A percentile compares a stretch with the other conserved stretches of the same genome.
These are phyloP conservation scores for Sinella curviseta DNA, from an alignment of 1,140 invertebrate species.

Conservation along the genomic window DNA sequence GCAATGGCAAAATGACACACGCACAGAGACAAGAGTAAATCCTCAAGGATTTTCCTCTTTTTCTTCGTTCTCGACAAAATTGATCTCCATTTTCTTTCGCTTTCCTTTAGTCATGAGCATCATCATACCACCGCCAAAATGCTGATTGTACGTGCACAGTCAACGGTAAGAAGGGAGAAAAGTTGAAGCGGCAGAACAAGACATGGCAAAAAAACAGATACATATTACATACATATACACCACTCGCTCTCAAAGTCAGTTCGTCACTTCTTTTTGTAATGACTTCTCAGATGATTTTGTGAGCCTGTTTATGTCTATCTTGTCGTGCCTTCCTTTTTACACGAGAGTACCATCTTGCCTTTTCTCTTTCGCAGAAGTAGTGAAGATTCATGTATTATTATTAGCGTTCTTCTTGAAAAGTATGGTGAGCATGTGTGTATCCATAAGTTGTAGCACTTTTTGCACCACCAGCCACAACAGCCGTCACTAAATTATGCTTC, in stretches of 20 bases:
- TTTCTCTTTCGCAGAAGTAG: too few species aligned
- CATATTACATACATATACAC: too few species aligned
- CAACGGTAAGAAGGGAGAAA: too few species aligned
- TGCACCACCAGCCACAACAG: too few species aligned
- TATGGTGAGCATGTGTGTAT: neutral
- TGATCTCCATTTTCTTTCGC: conserved; percentile 14
- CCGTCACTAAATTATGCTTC: neutral
- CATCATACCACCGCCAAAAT: too few species aligned
- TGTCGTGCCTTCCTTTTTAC: neutral
- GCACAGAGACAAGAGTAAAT: conserved; percentile 18
- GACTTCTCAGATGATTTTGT: conserved; percentile 11
- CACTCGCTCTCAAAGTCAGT: too few species aligned
- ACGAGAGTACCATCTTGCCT: too few species aligned
- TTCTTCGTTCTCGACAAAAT: conserved; percentile 7
- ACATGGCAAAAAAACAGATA: too few species aligned
- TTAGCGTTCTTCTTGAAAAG: neutral
- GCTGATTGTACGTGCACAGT: conserved; percentile 10
- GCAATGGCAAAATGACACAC: conserved; percentile 1
- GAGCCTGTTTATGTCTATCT: too few species aligned
- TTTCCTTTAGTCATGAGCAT: too few species aligned
- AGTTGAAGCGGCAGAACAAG: too few species aligned
- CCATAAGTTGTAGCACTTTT: too few species aligned
- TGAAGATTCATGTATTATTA: neutral
- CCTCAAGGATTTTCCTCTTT: conserved; percentile 22
- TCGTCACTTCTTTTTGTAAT: conserved; percentile 1